Conservation (phyloP, 2,797 vertebrate species). For the Macropus fuliginosus region DNA sequence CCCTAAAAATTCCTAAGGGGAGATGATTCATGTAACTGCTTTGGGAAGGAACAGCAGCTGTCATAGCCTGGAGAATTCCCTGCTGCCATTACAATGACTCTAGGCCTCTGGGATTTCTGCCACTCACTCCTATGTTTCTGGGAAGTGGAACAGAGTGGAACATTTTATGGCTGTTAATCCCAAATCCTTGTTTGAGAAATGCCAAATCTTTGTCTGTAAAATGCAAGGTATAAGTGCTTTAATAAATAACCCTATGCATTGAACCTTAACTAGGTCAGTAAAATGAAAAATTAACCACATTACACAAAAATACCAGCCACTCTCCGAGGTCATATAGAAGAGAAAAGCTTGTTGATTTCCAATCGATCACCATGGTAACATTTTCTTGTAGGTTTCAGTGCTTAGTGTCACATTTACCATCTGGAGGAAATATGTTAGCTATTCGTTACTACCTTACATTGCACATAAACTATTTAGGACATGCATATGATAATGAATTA, state of each 20-base stretch:
- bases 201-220: constrained; percentile 73
- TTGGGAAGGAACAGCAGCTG: constrained; percentile 37
- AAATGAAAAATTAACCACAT: constrained; percentile 85
- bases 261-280: constrained; percentile 82
- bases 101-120: neutral
- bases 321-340: constrained; percentile 82
- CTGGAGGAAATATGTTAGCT: constrained; percentile 77
- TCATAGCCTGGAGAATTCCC: constrained; percentile 15
- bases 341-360: constrained; percentile 79
- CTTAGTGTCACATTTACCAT: constrained; percentile 76
- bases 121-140: neutral
- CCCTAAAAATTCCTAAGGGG: constrained; percentile 18
- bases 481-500: constrained; percentile 52
- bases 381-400: constrained; percentile 75
- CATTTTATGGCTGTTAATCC: constrained; percentile 63
- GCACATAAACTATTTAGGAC: constrained; percentile 62
- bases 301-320: constrained; percentile 83
- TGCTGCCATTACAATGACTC: constrained; percentile 1
- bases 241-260: constrained; percentile 76
- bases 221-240: constrained; percentile 78
- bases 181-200: constrained; percentile 69
- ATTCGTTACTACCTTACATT: constrained; percentile 79
- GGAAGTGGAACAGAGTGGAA: constrained; percentile 28
- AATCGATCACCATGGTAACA: constrained; percentile 85
- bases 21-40: constrained; percentile 32